Percentiles rank a stretch among this genome's conserved stretches.
These are phyloP conservation scores for Anser cygnoides DNA, from an alignment of 2,113 vertebrate genomes.

Conservation along the genomic window DNA sequence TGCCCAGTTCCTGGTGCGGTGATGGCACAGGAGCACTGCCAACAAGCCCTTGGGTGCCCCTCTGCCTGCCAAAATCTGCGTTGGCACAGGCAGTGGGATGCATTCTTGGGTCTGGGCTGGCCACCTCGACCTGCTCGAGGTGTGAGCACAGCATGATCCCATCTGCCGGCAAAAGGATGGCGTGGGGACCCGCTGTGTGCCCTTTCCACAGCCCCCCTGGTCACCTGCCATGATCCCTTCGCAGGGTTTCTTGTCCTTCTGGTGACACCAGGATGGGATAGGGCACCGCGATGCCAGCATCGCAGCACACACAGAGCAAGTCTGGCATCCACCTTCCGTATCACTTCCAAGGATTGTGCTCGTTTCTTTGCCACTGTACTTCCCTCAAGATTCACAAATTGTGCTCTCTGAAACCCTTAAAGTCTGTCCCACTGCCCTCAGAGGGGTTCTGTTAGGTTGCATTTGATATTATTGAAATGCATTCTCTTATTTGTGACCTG, in stretches of 20 bases:
- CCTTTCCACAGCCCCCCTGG: not conserved
- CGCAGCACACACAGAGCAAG: rapidly evolving
- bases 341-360: rapidly evolving
- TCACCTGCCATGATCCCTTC: too few relatives aligned
- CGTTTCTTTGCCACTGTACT: not conserved
- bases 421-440: too few relatives aligned
- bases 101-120: not conserved
- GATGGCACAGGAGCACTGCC: not conserved
- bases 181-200: rapidly evolving
- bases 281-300: not conserved
- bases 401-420: not conserved
- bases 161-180: rapidly evolving
- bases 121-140: rapidly evolving
- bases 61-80: not conserved
- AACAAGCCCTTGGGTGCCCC: not conserved
- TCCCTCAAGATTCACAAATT: rapidly evolving
- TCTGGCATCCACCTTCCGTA: not conserved
- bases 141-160: rapidly evolving
- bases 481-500: not conserved
- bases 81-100: not conserved
- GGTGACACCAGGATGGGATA: rapidly evolving
- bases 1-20: not conserved
- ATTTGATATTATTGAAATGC: not conserved
- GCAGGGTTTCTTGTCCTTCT: not conserved
- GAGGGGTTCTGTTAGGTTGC: not conserved